These are phyloP conservation scores for Xylocampa areola DNA, from an alignment of 2,888 invertebrate genomes.

Conservation along the genomic window DNA sequence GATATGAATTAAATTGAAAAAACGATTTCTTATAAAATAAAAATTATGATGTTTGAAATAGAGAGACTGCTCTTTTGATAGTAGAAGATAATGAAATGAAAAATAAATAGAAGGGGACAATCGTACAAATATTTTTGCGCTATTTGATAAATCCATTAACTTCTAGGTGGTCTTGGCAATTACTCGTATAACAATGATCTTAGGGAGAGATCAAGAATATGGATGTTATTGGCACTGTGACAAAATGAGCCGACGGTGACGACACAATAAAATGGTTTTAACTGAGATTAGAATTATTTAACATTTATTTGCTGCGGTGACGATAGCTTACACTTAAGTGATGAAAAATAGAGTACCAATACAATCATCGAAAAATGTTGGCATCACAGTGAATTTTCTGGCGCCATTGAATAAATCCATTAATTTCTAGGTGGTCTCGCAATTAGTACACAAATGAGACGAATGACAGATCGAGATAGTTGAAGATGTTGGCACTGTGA, in stretches of 20 bases:
- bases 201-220: constrained; percentile 78
- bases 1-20: too few relatives aligned
- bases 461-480: constrained; percentile 78
- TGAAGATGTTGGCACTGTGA: constrained; percentile 79
- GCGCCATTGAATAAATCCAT: constrained; percentile 87
- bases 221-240: constrained; percentile 79
- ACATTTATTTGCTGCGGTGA: too few relatives aligned
- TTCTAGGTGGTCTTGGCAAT: constrained; percentile 78
- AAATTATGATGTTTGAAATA: too few relatives aligned
- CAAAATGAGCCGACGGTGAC: constrained; percentile 65
- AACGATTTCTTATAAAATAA: too few relatives aligned
- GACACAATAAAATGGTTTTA: too few relatives aligned
- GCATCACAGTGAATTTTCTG: constrained; percentile 42
- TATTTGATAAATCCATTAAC: constrained; percentile 88
- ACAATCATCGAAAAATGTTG: constrained; percentile 6
- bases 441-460: constrained; percentile 88
- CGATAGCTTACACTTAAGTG: too few relatives aligned
- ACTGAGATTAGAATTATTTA: too few relatives aligned
- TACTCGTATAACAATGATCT: constrained; percentile 88
- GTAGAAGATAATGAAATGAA: too few relatives aligned
- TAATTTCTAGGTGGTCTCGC: constrained; percentile 78
- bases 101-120: too few relatives aligned
- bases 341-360: constrained; percentile 10
- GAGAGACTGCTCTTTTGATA: too few relatives aligned
- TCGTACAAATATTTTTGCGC: constrained; percentile 55